These are phyloP conservation scores for Tridacna crocea DNA, from an alignment of 2,888 invertebrate species.

Conservation along the genomic window DNA sequence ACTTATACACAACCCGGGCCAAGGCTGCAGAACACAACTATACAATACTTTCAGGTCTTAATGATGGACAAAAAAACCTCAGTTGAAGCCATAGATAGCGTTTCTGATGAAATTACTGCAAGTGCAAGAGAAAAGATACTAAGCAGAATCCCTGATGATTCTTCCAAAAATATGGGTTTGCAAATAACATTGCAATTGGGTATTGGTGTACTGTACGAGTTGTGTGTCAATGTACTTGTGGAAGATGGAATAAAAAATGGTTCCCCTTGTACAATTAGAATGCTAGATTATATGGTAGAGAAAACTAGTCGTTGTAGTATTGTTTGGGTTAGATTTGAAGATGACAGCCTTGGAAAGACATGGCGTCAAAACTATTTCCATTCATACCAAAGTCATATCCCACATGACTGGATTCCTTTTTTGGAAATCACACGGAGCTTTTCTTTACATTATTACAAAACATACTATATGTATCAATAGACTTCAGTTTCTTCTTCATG, in stretches of 20 bases:
- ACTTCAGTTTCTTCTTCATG: constrained; percentile 47
- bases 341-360: constrained; percentile 20
- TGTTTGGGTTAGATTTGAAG: constrained; percentile 51
- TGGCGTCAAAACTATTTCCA: constrained; percentile 14
- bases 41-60: no score
- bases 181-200: background rate
- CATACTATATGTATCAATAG: constrained; percentile 31
- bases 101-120: background rate
- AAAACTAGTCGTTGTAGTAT: no score
- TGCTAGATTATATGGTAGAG: no score
- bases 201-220: background rate
- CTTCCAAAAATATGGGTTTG: background rate
- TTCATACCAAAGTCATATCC: no score
- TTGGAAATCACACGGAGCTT: constrained; percentile 13
- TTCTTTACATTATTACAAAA: background rate
- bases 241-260: background rate
- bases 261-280: background rate
- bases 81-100: background rate
- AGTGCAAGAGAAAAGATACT: background rate
- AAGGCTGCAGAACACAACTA: no score
- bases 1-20: no score
- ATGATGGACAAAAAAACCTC: no score
- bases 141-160: background rate
- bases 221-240: background rate
- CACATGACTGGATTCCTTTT: constrained; percentile 35